Conservation (phyloP, 2,797 vertebrate genomes). For the Micropoecilia bifurca region DNA sequence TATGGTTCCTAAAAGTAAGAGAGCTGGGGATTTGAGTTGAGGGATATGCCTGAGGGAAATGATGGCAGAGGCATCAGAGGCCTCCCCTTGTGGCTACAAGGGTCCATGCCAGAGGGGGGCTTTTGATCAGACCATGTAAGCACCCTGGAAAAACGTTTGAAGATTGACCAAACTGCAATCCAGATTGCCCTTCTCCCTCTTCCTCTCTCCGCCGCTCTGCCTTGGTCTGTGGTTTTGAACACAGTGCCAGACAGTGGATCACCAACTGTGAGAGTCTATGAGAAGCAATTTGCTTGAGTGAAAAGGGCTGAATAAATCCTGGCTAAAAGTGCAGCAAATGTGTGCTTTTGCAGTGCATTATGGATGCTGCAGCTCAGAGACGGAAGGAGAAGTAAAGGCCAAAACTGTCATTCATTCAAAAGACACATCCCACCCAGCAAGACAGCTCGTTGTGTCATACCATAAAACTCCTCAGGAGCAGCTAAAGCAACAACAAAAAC, state of each 20-base stretch:
- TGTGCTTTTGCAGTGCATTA: conserved; percentile 44
- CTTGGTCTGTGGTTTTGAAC: conserved; percentile 64
- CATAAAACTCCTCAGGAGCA: neutral
- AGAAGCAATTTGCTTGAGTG: conserved; percentile 70
- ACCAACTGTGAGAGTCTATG: conserved; percentile 54
- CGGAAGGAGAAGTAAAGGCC: conserved; percentile 12
- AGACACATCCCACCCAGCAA: neutral
- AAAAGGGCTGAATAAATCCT: conserved; percentile 61
- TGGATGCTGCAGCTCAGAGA: conserved; percentile 33
- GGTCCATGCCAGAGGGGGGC: conserved; percentile 63
- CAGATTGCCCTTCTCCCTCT: conserved; percentile 63
- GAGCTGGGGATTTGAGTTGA: conserved; percentile 6
- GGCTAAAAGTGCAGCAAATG: conserved; percentile 53
- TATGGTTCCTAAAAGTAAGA: conserved; percentile 28
- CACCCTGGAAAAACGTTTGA: conserved; percentile 73
- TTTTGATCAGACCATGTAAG: conserved; percentile 77
- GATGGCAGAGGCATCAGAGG: conserved; percentile 70
- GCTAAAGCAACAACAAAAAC: neutral
- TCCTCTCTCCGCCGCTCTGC: conserved; percentile 15
- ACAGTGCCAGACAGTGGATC: conserved; percentile 56
- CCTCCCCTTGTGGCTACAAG: conserved; percentile 62
- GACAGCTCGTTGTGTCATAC: neutral
- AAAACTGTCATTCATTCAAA: conserved; percentile 11
- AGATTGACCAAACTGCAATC: conserved; percentile 76
- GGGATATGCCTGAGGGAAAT: conserved; percentile 44